Evolutionary conservation across 2,113 vertebrate species (phyloP), one percentile per base, ranked within the genome.

Genomic region (Mobula hypostoma): DNA sequence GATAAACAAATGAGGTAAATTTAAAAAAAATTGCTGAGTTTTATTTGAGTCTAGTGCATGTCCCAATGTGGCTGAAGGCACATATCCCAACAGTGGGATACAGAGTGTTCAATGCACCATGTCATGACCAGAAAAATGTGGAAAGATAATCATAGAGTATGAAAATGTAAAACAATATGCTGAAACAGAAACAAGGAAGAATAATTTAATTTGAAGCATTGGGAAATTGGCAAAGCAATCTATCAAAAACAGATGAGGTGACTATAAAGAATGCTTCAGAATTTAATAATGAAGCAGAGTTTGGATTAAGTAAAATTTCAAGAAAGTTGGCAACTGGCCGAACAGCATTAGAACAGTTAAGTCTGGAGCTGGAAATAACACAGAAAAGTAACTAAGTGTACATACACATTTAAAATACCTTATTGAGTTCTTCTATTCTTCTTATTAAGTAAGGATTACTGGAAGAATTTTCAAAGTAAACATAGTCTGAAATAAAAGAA

Each of bases 391-490:
- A 70, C 68, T 70, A 70, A 70, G 68, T 70, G 17, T 91, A 68
- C 21, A 66, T 66, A 90, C n/a, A 66, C 58, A 91, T 70, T 68
- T 91, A 36, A 91, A 92, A 70, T 98, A 99, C 99, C 98, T 99
- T 99, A 96, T 99, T 99, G 94, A 99, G 98, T 95, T 99, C 99
- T 96, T 99, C 99, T 97, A 99, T 99, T 95, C 99, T 97, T 95
- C 99, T 97, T 96, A 99, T 99, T 94, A 99, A 97, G 96, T 99
- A 99, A 0, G 99, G 99, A 96, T 99, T 99, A 97, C 99, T 99
- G 95, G 99, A 99, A 94, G 99, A 99, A 96, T 99, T 99, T 96
- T 99, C 99, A 97, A 99, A 99, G 96, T 99, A 99, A 94, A 99
- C 99, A 95, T 99, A 99, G 98, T 99, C 99, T 99, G 97, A 14